phyloP scores from a whole-genome alignment of 2,113 vertebrate species.

The Pachyramphus minor region DNA sequence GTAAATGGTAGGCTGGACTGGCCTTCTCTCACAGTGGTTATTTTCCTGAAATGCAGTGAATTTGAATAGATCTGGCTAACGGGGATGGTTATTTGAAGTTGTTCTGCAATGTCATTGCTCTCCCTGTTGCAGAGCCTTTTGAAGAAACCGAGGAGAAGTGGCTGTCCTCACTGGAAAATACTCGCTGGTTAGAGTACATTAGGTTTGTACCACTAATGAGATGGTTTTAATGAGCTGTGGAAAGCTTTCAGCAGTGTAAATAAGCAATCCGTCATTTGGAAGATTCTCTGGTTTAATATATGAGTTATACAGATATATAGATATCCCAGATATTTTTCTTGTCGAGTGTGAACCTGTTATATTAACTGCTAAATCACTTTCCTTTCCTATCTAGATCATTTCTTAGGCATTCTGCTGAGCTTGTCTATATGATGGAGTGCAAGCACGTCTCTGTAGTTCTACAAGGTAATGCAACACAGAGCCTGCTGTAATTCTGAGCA shows the following conservation, averaged over 20 bases:
- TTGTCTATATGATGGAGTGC: constrained; percentile 87
- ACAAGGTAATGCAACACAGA: constrained; percentile 77
- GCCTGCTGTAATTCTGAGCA: not conserved
- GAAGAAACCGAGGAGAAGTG: constrained; percentile 96
- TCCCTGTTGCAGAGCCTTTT: constrained; percentile 79
- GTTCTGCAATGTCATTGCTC: not conserved
- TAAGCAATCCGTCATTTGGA: not conserved
- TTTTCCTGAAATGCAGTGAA: not conserved
- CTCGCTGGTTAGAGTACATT: constrained; percentile 90
- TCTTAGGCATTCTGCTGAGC: constrained; percentile 88
- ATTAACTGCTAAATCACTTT: not conserved
- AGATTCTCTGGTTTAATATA: not conserved
- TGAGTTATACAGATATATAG: not conserved
- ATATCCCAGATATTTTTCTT: not conserved
- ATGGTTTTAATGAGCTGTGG: not conserved
- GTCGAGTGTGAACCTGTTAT: not conserved
- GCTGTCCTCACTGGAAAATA: constrained; percentile 89
- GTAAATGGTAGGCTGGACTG: constrained; percentile 82
- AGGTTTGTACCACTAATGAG: constrained; percentile 74
- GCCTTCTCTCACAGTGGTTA: not conserved
- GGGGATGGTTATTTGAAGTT: not conserved
- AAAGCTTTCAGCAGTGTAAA: not conserved
- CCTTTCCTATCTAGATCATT: constrained; percentile 74
- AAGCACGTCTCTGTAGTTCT: constrained; percentile 87
- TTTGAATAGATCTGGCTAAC: not conserved